Base-by-base conservation (phyloP, 23 tunicate species). In the Corella eumyota region DNA sequence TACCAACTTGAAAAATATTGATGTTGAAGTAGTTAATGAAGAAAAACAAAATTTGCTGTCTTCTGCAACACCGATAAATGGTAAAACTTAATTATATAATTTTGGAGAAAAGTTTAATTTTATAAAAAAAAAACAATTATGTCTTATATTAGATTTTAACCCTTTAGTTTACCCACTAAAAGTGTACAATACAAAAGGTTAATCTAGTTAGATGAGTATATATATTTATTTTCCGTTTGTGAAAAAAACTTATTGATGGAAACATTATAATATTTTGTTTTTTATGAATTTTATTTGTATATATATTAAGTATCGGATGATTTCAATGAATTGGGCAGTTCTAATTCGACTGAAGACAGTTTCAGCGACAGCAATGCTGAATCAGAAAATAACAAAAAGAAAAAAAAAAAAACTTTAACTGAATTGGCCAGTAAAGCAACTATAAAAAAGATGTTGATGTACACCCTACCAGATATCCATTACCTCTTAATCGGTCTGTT, bases 371-470 rank as follows among this genome's bases (percentile, higher is more conserved):
- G 9, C 3, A 9, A 38, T 1, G 32, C 3, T 1, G 23, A 3
- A 27, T 3, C 40, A 25, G 53, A 21, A 13, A 22, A 6, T 9
- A 50, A 55, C 2, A 24, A 69, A 6, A 40, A 71, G 15, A 29
- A 45, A 27, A 38, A 76, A 3, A 48, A 77, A 34, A 80, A 70
- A 57, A 34, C 33, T 22, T 45, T 56, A 48, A 0, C 6, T 25
- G 62, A 80, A 66, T 55, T 65, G 17, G 51, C 62, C 23, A 74
- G 45, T 66, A 82, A 68, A 62, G 92, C 65, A 51, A 82, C 76
- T 0, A 23, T 82, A 1, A 34, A 50, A 2, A 66, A 68, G 61
- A 61, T 82, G 76, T 48, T 82, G 23, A 74, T 81, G 1, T 82
- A 67, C 60, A 57, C 74, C 1, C 22, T 58, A 11, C 71, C 63